Base-by-base conservation (phyloP, 2,888 invertebrate species). In the Cyclophora albipunctata region DNA sequence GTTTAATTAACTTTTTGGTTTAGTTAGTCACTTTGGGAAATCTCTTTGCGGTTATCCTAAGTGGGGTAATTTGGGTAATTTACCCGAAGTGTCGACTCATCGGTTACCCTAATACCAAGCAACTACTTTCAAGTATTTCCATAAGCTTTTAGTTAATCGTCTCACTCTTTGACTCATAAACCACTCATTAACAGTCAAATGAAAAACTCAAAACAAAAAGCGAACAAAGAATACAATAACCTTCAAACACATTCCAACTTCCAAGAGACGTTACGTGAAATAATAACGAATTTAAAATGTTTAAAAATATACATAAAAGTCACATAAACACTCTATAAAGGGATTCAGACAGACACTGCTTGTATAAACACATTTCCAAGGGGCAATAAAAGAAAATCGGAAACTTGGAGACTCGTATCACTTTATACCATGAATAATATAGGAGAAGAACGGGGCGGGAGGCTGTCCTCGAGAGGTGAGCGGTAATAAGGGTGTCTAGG, bases 361-460 rank as follows among this genome's bases (percentile, higher is more conserved):
- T 55, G 62, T 57, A 67, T 67, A 70, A 67, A 70, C 67, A 66
- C 64, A 60, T 64, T 66, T 64, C 58, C 50, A 48, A 55, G 53
- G 45, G 55, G 65, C 61, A 66, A 68, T 70, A 70, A 70, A 70
- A 59, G 46, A 56, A 53, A 62, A 62, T 63, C 64, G 55, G 50
- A 52, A 51, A 53, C 46, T 50, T 45, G 51, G 55, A 55, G 52
- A 51, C 40, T 50, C 56, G 58, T 54, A 58, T 52, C 58, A 55
- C 53, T 50, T 49, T 46, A 34, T 45, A 47, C 56, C 47, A 60
- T 63, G 67, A 67, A 68, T 68, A 68, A 66, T 63, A 64, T 62
- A 59, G 5, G 5, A 34, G 37, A 37, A 41, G 45, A 7, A n/a
- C 35, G 7, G 40, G 41, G 35, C 34, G 41, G 40, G 37, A 20